phyloP scores from a whole-genome alignment of 2,888 invertebrate species.

The Xanthorhoe spadicearia region DNA sequence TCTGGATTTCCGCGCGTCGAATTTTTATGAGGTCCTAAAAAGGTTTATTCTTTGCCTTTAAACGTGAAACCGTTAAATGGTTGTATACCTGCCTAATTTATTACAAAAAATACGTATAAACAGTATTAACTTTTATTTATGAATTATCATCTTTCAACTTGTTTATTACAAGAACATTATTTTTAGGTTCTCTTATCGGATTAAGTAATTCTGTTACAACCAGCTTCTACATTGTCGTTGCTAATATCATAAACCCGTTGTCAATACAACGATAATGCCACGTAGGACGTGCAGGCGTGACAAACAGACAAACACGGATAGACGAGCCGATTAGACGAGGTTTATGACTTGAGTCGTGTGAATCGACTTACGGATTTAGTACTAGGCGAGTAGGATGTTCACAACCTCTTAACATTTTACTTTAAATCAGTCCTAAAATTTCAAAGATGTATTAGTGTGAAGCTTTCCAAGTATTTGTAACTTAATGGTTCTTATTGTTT shows the following conservation, averaged over 20 bases:
- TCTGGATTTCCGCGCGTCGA: conserved; percentile 29
- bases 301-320: conserved; percentile 18
- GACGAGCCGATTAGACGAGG: conserved; percentile 1
- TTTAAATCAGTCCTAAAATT: too few species aligned
- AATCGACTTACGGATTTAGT: background rate
- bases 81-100: conserved; percentile 6
- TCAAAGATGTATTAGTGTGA: too few species aligned
- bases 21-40: conserved; percentile 23
- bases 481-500: too few species aligned
- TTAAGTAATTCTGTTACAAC: background rate
- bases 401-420: too few species aligned
- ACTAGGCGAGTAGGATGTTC: background rate
- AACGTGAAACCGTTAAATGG: conserved; percentile 8
- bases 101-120: background rate
- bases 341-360: conserved; percentile 1
- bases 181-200: background rate
- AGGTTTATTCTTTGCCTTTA: conserved; percentile 15
- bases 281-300: conserved; percentile 15
- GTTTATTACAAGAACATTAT: background rate
- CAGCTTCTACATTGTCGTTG: conserved; percentile 2
- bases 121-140: background rate
- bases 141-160: background rate
- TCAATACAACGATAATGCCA: conserved; percentile 13
- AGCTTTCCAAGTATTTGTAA: too few species aligned
- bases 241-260: conserved; percentile 10